Evolutionary conservation across 2,888 invertebrate species (phyloP), one percentile per base, ranked within the genome.

Genomic region (Meteorus cinctellus): DNA sequence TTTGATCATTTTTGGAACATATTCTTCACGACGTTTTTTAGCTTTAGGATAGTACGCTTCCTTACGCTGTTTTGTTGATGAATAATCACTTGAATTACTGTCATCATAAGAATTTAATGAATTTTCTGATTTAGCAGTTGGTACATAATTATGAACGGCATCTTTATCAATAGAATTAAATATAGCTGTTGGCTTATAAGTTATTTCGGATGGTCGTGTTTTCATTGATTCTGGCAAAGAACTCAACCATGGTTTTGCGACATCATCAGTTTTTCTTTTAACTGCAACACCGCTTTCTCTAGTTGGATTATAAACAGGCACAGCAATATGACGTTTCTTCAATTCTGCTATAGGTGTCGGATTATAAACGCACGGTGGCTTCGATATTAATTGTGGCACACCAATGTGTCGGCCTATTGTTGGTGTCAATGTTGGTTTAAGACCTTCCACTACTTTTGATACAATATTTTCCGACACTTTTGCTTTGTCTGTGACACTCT

Each of bases 271-370:
- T 84, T 89, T 89, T 75, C 88, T 83, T 81, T 88, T 89, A 1
- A 83, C 84, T 1, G 88, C 84, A 6, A 87, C 84, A 81, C 84
- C 86, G 68, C 82, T 88, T 36, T 89, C 89, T 19, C 88, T 84
- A 1, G 85, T 85, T 6, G 87, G 87, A 82, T 88, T 87, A 60
- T 89, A 89, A 14, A 86, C 84, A 29, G 86, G 80, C 67, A 89
- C 87, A 27, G 89, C 89, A 80, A 90, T 88, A 72, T 90, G 90
- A 16, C 89, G 86, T 73, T 90, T 90, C 77, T 89, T 89, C 41
- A 94, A 87, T 87, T 93, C 92, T 0, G 93, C 90, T 84, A 94
- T 93, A 0, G 94, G 94, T 2, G 94, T 94, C 31, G 94, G 94
- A 85, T 93, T 93, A 83, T 94, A 94, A 29, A 88, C 86, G 62